Conservation (phyloP, 2,888 invertebrate genomes). For the Pachydiplax longipennis region DNA sequence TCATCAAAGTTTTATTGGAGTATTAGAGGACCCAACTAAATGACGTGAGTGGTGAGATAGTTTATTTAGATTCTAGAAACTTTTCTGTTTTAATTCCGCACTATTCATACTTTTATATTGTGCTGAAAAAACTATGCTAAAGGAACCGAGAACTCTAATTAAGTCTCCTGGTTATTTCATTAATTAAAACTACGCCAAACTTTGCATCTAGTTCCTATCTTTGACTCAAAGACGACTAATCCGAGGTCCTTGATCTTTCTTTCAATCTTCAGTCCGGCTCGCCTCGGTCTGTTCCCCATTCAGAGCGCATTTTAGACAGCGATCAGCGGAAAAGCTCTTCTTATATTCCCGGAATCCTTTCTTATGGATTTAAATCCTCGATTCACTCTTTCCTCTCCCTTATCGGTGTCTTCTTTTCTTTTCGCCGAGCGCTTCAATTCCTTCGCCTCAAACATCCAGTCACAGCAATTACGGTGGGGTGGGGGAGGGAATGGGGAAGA, state of each 20-base stretch:
- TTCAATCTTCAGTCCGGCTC: background rate
- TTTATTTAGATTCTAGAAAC: no score
- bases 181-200: no score
- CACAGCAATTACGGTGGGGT: slow-evolving; percentile 23
- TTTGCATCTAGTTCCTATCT: no score
- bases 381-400: background rate
- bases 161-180: no score
- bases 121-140: no score
- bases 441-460: slow-evolving; percentile 39
- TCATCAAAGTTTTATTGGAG: no score
- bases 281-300: background rate
- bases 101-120: no score
- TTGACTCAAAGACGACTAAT: background rate
- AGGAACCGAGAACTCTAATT: no score
- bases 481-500: background rate
- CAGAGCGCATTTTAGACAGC: slow-evolving; percentile 14
- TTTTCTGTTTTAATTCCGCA: no score
- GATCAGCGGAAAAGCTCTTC: background rate
- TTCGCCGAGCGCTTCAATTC: background rate
- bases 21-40: no score
- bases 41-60: no score
- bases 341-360: background rate
- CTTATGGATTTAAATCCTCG: slow-evolving; percentile 39
- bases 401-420: background rate
- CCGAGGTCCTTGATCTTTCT: background rate